Evolutionary conservation across 1,140 invertebrate genomes (phyloP), one percentile per base, ranked within the genome.

Genomic region (Zaprionus davidi): DNA sequence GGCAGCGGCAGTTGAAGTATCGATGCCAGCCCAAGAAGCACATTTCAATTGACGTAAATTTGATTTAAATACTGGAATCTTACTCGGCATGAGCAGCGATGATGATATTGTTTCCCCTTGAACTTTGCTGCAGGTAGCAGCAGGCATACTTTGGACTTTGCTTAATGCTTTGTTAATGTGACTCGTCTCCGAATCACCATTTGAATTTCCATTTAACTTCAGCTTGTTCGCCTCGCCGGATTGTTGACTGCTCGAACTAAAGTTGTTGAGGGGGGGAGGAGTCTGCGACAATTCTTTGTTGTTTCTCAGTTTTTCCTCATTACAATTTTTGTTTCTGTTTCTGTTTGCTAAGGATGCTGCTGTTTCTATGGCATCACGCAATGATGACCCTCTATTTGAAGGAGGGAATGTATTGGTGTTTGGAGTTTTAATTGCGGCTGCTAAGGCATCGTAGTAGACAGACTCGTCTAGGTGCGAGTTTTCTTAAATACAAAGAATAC

Each of bases 1-100:
- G 41, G 56, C 34, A 34, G 26, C 67, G 17, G 20, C 49, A 62
- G 56, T 22, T n/a, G 73, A 65, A 41, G 71, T 58, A 31, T 92
- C 93, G 63, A 92, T 93, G 2, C 94, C 94, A 71, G 93, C 93
- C 94, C 94, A 95, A 7, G 94, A 94, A 26, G 94, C 94, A 83
- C 94, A 94, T 81, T 95, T 94, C 71, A 94, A 94, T 55, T 94
- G 90, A 20, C 92, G 90, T 49, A 70, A 56, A 75, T 71, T 81
- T 0, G 76, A 62, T 53, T 79, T 85, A 36, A 90, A 68, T 24
- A 93, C 66, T 49, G 92, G 92, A 57, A 93, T 93, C 76, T 92
- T 92, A 71, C 92, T 93, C 26, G 78, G 78, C 13, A 71, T 63
- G 6, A 41, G 44, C 6, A 64, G 26, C 38, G 74, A 34, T 44